These are phyloP conservation scores for Urocynchramus pylzowi DNA, from an alignment of 2,113 vertebrate species.

Conservation along the genomic window DNA sequence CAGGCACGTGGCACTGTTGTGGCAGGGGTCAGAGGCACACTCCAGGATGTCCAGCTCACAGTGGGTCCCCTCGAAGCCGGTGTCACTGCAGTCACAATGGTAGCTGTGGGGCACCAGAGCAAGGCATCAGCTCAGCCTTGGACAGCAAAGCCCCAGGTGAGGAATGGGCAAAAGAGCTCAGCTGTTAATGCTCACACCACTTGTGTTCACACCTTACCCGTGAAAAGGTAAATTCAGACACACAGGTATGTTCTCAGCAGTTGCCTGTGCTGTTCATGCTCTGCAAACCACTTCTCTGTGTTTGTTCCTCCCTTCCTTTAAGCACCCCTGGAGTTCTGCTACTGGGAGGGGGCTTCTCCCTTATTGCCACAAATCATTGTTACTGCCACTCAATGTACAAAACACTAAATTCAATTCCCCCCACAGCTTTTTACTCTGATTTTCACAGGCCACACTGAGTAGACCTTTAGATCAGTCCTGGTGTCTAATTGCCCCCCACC, in stretches of 20 bases:
- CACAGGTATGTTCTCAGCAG: neutral
- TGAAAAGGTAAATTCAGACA: neutral
- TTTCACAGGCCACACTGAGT: neutral
- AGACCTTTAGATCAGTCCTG: neutral
- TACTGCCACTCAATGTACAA: neutral
- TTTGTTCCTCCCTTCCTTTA: neutral
- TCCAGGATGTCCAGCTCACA: constrained; percentile 89
- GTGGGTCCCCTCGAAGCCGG: constrained; percentile 80
- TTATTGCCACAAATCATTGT: neutral
- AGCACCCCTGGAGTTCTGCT: neutral
- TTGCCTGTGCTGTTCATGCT: neutral
- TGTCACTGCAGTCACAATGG: constrained; percentile 83
- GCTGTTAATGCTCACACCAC: neutral
- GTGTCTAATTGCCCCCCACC: neutral
- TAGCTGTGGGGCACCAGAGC: constrained; percentile 70
- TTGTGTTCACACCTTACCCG: neutral
- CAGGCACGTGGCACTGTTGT: constrained; percentile 79
- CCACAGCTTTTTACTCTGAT: neutral
- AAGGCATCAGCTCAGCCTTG: neutral
- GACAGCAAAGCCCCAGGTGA: neutral
- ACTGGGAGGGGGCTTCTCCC: neutral
- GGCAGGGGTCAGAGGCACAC: constrained; percentile 88
- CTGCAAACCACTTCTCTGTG: neutral
- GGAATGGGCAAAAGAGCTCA: neutral
- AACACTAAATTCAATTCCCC: neutral